These are phyloP conservation scores for Micrasema longulum DNA, from an alignment of 1,140 invertebrate species.

Conservation along the genomic window DNA sequence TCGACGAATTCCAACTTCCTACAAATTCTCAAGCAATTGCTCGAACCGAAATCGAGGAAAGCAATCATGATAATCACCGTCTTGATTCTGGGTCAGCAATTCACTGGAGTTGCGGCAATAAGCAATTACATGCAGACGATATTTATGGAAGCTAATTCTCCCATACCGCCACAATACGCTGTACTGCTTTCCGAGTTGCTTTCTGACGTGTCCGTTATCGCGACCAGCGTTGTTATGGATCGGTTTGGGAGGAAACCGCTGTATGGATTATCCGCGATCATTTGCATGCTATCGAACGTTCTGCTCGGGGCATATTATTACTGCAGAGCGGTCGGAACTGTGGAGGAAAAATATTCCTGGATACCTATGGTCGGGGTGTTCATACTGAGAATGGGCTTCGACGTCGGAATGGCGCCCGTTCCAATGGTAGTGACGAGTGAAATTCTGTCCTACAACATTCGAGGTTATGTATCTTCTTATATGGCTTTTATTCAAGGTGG, in stretches of 20 bases:
- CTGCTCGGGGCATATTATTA: constrained; percentile 42
- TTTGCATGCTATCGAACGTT: constrained; percentile 43
- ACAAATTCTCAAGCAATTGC: constrained; percentile 44
- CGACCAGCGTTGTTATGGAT: constrained; percentile 45
- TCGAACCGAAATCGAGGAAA: constrained; percentile 44
- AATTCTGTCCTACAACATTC: constrained; percentile 51
- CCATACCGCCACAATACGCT: constrained; percentile 39
- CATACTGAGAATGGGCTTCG: constrained; percentile 47
- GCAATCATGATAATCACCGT: constrained; percentile 49
- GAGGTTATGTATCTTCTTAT: constrained; percentile 46
- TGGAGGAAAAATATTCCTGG: constrained; percentile 42
- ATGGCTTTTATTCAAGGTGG: constrained; percentile 52
- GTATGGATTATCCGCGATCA: constrained; percentile 40
- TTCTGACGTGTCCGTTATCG: constrained; percentile 36
- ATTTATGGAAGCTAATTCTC: constrained; percentile 44
- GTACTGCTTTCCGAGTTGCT: constrained; percentile 47
- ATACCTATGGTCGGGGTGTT: constrained; percentile 47
- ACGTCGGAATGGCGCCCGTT: constrained; percentile 45
- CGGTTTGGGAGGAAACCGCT: constrained; percentile 49
- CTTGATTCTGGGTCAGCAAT: constrained; percentile 47
- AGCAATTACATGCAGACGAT: constrained; percentile 48
- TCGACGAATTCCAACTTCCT: constrained; percentile 33
- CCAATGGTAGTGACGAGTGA: constrained; percentile 52
- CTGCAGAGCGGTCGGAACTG: constrained; percentile 13
- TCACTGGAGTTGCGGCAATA: constrained; percentile 45